A percentile compares a stretch with the other conserved stretches of the same genome.
These are phyloP conservation scores for Aldabrachelys gigantea DNA, from an alignment of 2,113 vertebrate genomes.

Conservation along the genomic window DNA sequence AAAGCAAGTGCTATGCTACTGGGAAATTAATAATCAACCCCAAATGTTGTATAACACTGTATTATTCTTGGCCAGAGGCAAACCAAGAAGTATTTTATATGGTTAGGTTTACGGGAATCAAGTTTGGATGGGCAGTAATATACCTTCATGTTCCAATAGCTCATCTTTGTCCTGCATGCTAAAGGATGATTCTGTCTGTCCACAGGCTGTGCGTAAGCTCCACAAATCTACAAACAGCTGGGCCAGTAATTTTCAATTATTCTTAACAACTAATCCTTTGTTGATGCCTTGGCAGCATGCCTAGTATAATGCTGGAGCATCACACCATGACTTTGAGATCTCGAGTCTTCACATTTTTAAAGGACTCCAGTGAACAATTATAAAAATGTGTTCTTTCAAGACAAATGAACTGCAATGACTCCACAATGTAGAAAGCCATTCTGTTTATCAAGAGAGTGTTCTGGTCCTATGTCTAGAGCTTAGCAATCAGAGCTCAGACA, in stretches of 20 bases:
- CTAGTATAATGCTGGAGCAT: not conserved
- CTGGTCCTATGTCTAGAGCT: not conserved
- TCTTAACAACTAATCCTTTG: not conserved
- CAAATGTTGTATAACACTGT: not conserved
- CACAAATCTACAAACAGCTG: not conserved
- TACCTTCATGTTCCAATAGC: not conserved
- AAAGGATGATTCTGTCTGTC: conserved; percentile 3
- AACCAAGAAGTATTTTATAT: not conserved
- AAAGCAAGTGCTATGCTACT: not conserved
- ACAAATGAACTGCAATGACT: not conserved
- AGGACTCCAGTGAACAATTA: not conserved
- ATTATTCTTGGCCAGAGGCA: not conserved
- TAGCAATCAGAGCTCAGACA: not conserved
- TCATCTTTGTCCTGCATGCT: not conserved
- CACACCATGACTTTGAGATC: not conserved
- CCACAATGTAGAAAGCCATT: not conserved
- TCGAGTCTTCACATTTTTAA: not conserved
- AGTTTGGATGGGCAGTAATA: not conserved
- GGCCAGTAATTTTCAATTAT: not conserved
- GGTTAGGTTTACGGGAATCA: not conserved
- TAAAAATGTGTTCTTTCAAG: not conserved
- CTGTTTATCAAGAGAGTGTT: not conserved
- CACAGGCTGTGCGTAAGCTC: not conserved
- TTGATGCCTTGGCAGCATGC: conserved; percentile 1
- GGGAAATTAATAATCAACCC: not conserved